A percentile compares a stretch with the other conserved stretches of the same genome.
These are phyloP conservation scores for Daubentonia madagascariensis DNA, from an alignment of 2,113 vertebrate genomes.

Conservation along the genomic window DNA sequence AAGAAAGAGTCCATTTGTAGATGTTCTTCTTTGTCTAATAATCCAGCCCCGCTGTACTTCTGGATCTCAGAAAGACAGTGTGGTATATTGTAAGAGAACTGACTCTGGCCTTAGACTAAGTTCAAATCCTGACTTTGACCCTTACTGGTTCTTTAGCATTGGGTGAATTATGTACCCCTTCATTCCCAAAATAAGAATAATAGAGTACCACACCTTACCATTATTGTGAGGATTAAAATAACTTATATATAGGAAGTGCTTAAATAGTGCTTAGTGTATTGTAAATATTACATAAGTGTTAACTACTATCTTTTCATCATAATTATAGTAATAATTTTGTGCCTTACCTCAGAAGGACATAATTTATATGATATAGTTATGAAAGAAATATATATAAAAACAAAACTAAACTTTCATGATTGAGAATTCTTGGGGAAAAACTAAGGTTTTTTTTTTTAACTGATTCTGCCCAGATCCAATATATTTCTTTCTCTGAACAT, in stretches of 20 bases:
- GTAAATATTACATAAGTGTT: neutral
- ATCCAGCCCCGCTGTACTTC: neutral
- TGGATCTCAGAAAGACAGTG: neutral
- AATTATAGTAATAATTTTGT: neutral
- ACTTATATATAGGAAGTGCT: neutral
- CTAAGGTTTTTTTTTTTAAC: neutral
- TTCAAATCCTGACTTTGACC: neutral
- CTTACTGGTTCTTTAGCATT: neutral
- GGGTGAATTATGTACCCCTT: neutral
- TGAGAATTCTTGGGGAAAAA: neutral
- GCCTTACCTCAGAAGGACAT: neutral
- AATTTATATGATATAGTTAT: neutral
- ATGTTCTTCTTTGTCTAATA: neutral
- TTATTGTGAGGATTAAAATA: neutral
- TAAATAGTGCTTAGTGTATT: neutral
- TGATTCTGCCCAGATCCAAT: neutral
- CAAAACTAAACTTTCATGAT: neutral
- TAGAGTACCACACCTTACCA: neutral
- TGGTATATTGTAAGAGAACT: neutral
- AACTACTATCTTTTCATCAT: neutral
- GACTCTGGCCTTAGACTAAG: neutral
- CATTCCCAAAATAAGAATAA: neutral
- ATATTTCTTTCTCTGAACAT: neutral
- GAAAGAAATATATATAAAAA: neutral
- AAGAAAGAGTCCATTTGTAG: neutral